A percentile compares a stretch with the other conserved stretches of the same genome.
Evolutionary conservation across 2,113 vertebrate species (phyloP).

Genomic region (Heloderma charlesbogerti): DNA sequence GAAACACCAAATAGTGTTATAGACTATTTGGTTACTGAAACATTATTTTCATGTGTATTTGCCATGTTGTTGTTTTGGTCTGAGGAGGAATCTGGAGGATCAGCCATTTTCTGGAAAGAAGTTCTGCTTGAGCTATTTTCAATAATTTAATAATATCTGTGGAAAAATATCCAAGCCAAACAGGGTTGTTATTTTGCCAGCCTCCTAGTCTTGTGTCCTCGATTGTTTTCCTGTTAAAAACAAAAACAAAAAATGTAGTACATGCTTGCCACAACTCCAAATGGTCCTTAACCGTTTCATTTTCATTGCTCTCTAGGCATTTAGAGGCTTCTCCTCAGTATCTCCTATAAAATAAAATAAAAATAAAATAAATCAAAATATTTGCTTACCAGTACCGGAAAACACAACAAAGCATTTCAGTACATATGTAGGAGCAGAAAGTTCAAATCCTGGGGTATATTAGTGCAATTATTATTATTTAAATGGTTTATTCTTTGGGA

Average conservation of each 20-base stretch:
- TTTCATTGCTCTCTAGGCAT: background rate
- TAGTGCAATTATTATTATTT: background rate
- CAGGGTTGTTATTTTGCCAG: background rate
- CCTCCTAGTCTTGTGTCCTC: background rate
- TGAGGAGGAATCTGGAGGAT: background rate
- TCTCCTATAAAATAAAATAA: background rate
- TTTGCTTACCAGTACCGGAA: background rate
- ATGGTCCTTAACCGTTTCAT: background rate
- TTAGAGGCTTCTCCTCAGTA: background rate
- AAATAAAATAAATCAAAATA: background rate
- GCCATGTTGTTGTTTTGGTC: background rate
- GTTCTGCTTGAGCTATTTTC: background rate
- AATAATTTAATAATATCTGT: background rate
- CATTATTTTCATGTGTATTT: background rate
- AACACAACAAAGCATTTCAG: background rate
- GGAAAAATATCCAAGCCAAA: background rate
- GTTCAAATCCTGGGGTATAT: background rate
- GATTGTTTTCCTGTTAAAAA: background rate
- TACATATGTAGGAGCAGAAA: background rate
- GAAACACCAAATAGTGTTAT: background rate
- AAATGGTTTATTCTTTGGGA: background rate
- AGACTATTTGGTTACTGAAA: background rate
- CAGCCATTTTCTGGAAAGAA: background rate
- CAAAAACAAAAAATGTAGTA: background rate
- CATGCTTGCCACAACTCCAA: background rate